Evolutionary conservation across 2,797 vertebrate species (phyloP), one percentile per base, ranked within the genome.

Genomic region (Neomorphus geoffroyi): DNA sequence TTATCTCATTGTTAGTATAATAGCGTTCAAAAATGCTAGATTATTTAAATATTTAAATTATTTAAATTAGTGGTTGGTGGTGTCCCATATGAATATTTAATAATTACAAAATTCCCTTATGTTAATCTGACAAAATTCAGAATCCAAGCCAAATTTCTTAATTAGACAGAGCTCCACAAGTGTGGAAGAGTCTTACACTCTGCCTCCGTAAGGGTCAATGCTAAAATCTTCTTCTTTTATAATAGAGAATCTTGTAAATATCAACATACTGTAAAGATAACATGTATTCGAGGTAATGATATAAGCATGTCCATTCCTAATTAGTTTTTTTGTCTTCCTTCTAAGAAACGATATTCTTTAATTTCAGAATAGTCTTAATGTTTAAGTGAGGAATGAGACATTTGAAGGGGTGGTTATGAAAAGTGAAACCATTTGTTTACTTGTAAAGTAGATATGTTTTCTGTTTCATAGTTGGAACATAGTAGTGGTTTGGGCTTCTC

Each of bases 281-380:
- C 26, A 54, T 5, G 16, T 19, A 45, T 39, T 50, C 41, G 54
- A 84, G 4, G 4, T 51, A 72, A 13, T 58, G 16, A 21, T 48
- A 50, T 6, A 51, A 73, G 9, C 6, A 13, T 48, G 4, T 7
- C 2, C 0, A 1, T 69, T 88, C 23, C 10, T 69, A 26, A 37
- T 0, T 2, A 23, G 22, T 18, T 45, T 28, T 15, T 27, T 32
- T 32, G 3, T 0, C 0, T 69, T 79, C 7, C 21, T 85, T 82
- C 27, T 80, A 21, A 69, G 60, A 87, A 37, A 35, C 1, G 1
- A 0, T n/a, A 16, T 17, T 77, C 14, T 46, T 82, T 80, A 37
- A 60, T 73, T 80, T 73, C 69, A 51, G 43, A 43, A 27, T 54
- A 70, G 4, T 51, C 19, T 70, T 77, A 35, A 43, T 35, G 5